Conservation (phyloP, 2,888 invertebrate genomes). For the Leucophenga montana region DNA sequence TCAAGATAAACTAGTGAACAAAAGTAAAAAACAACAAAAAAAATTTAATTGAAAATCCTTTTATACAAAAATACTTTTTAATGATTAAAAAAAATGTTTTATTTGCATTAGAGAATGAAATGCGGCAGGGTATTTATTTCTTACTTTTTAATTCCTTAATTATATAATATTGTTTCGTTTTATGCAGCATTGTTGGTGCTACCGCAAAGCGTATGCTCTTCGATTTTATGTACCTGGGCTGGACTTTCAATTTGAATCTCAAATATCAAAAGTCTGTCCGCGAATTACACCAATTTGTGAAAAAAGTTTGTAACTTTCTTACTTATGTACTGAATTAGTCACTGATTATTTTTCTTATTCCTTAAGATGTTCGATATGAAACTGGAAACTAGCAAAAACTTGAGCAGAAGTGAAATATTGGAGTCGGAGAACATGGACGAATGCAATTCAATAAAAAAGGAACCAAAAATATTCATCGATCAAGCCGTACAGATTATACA, state of each 20-base stretch:
- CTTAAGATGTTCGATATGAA: slow-evolving; percentile 3
- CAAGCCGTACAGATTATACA: slow-evolving; percentile 1
- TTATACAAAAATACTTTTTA: no score
- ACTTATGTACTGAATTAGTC: background rate
- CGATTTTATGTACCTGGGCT: background rate
- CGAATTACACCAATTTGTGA: background rate
- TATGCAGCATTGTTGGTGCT: background rate
- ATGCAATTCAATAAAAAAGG: slow-evolving; percentile 1
- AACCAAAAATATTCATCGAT: slow-evolving; percentile 6
- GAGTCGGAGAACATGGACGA: background rate
- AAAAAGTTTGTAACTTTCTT: background rate
- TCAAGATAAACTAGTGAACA: no score
- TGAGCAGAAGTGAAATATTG: background rate
- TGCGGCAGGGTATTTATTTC: no score
- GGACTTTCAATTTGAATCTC: background rate
- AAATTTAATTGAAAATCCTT: no score
- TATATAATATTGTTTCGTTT: no score
- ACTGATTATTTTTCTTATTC: background rate
- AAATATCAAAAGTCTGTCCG: background rate
- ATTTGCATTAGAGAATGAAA: no score
- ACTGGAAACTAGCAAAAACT: background rate
- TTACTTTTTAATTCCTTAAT: no score
- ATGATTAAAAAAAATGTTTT: no score
- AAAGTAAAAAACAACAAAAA: no score
- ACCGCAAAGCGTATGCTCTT: background rate